A percentile compares a stretch with the other conserved stretches of the same genome.
Evolutionary conservation across 2,113 vertebrate genomes (phyloP).

Genomic region (Stomatorhinus ivindoensis): DNA sequence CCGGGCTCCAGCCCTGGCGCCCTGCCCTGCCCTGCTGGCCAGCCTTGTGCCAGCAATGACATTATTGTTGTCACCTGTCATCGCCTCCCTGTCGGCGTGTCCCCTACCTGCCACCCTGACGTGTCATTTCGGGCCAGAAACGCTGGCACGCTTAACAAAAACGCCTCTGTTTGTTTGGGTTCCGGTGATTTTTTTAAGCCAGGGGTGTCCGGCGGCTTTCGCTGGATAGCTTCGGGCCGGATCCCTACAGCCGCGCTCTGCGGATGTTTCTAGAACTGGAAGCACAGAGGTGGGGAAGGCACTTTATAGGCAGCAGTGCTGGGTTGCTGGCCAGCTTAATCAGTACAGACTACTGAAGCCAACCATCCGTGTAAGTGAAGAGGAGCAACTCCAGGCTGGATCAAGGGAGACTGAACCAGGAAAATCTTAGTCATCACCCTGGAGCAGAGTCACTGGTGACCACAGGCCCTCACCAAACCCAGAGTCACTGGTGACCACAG

Average conservation of each 20-base stretch:
- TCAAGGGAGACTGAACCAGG: not conserved
- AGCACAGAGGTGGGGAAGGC: not conserved
- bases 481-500: not conserved
- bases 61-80: not conserved
- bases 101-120: not conserved
- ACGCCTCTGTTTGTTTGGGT: not conserved
- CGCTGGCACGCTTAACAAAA: not conserved
- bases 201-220: not conserved
- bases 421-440: not conserved
- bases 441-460: not conserved
- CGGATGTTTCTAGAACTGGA: not conserved
- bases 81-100: not conserved
- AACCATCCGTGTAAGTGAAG: not conserved
- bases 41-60: not conserved
- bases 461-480: not conserved
- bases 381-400: not conserved
- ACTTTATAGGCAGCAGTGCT: not conserved
- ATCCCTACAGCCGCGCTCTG: constrained; percentile 16
- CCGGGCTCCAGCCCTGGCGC: not conserved
- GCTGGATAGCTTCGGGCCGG: constrained; percentile 28
- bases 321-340: not conserved
- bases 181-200: not conserved
- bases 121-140: not conserved
- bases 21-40: not conserved
- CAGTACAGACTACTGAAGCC: not conserved